Percentiles rank a stretch among this genome's conserved stretches.
Conservation (phyloP, 2,888 invertebrate genomes). For the Biston betularia region DNA sequence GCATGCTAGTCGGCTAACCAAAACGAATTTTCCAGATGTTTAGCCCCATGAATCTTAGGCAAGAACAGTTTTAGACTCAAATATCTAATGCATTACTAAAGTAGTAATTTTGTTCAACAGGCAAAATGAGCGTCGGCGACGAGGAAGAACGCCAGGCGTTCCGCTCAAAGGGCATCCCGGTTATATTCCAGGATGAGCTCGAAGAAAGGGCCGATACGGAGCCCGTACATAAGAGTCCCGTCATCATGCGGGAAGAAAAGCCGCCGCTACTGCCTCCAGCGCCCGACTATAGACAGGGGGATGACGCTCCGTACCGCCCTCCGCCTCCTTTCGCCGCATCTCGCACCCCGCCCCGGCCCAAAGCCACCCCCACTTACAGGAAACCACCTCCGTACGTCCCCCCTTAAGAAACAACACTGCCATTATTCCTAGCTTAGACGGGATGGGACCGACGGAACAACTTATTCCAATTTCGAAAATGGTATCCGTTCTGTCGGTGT, state of each 20-base stretch:
- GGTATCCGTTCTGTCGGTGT: constrained; percentile 19
- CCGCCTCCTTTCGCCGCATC: constrained; percentile 94
- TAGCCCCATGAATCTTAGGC: no score
- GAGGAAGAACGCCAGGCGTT: constrained; percentile 94
- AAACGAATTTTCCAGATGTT: no score
- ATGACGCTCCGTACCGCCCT: constrained; percentile 94
- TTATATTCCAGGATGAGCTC: constrained; percentile 98
- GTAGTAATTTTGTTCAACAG: constrained; percentile 67
- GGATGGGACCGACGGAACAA: constrained; percentile 16
- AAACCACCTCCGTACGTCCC: constrained; percentile 99
- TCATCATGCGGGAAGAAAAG: constrained; percentile 97
- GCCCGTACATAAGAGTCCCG: constrained; percentile 95
- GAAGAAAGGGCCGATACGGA: constrained; percentile 96
- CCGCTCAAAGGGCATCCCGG: constrained; percentile 95
- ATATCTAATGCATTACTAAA: no score
- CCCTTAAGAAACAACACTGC: constrained; percentile 89
- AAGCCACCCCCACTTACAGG: constrained; percentile 95
- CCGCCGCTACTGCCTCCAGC: constrained; percentile 95
- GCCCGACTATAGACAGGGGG: constrained; percentile 87
- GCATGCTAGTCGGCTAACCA: no score
- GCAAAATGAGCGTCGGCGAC: constrained; percentile 89
- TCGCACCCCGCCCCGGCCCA: constrained; percentile 92
- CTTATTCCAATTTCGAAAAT: constrained; percentile 8
- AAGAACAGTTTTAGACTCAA: no score
- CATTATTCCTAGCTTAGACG: constrained; percentile 24